Base-by-base conservation (phyloP, 1,140 invertebrate genomes). In the Lordiphosa collinella region DNA sequence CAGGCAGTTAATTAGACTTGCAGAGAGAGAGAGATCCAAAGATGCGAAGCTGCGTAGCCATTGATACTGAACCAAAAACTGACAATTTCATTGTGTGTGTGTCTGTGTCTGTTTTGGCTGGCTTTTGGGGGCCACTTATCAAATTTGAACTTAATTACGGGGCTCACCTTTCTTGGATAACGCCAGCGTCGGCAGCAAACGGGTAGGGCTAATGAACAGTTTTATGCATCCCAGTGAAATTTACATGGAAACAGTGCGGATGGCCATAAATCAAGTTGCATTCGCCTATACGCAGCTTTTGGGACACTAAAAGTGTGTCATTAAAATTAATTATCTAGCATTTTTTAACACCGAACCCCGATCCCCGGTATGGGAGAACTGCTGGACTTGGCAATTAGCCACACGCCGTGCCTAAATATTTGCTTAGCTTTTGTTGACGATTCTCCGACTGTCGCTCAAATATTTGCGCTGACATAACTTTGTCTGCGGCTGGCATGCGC, bases 401-500 rank as follows among this genome's bases (percentile, higher is more conserved):
- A 71, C 66, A 82, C 76, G 65, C 53, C 57, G 76, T 57, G 61
- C 16, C 70, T 49, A 82, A 82, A 82, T 82, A 84, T 82, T 82
- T 84, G 62, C 75, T 57, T 58, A 79, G 66, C 71, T 66, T 61
- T 55, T 66, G 75, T 70, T 79, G 75, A 70, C 60, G 54, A 53
- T 70, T 64, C 60, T 54, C n/a, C 56, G 36, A 48, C 50, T 46
- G 65, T 53, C 36, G 44, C 47, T 84, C 72, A 82, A 82, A 82
- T 82, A 84, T 82, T 82, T 82, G 76, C 76, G 51, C 66, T 82
- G 78, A 84, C 76, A 82, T 82, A 82, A 84, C 76, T 84, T 84
- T 72, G 78, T 84, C 76, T 82, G 76, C 56, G 76, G 66, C 78
- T 82, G 78, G 71, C 76, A 68, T 48, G 58, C 52, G 66, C 67